These are phyloP conservation scores for Mesochorus sp. DNA, from an alignment of 2,888 invertebrate genomes.

Conservation along the genomic window DNA sequence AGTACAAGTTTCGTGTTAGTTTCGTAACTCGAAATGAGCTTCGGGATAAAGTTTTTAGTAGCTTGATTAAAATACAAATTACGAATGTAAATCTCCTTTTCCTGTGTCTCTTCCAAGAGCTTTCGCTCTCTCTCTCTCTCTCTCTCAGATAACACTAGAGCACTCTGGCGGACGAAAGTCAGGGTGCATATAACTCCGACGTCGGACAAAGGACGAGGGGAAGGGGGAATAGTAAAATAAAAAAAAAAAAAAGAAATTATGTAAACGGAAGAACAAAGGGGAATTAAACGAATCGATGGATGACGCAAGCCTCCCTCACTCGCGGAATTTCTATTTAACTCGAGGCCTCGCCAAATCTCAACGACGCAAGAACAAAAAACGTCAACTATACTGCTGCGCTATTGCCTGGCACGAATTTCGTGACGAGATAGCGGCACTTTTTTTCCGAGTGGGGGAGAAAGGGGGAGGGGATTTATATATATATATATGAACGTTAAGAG, in stretches of 20 bases:
- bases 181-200: slow-evolving; percentile 29
- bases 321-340: slow-evolving; percentile 22
- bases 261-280: slow-evolving; percentile 61
- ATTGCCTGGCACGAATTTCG: slow-evolving; percentile 37
- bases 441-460: too few relatives aligned
- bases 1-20: slow-evolving; percentile 60
- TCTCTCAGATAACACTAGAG: not conserved
- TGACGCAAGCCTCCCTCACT: slow-evolving; percentile 47
- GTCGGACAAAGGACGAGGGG: slow-evolving; percentile 50
- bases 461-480: too few relatives aligned
- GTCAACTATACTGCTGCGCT: too few relatives aligned
- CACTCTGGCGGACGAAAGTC: not conserved
- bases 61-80: slow-evolving; percentile 68
- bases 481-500: not conserved
- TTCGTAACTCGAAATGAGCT: slow-evolving; percentile 63
- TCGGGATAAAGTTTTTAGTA: slow-evolving; percentile 62
- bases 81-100: slow-evolving; percentile 63
- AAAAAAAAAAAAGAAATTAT: slow-evolving; percentile 58
- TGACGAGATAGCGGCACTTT: slow-evolving; percentile 25
- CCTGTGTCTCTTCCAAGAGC: slow-evolving; percentile 28
- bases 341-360: slow-evolving; percentile 8
- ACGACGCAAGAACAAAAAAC: not conserved
- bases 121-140: slow-evolving; percentile 12
- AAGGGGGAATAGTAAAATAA: too few relatives aligned
- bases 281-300: slow-evolving; percentile 57